A percentile compares a stretch with the other conserved stretches of the same genome.
phyloP scores from a whole-genome alignment of 2,113 vertebrate species.

The Silurus glanis region DNA sequence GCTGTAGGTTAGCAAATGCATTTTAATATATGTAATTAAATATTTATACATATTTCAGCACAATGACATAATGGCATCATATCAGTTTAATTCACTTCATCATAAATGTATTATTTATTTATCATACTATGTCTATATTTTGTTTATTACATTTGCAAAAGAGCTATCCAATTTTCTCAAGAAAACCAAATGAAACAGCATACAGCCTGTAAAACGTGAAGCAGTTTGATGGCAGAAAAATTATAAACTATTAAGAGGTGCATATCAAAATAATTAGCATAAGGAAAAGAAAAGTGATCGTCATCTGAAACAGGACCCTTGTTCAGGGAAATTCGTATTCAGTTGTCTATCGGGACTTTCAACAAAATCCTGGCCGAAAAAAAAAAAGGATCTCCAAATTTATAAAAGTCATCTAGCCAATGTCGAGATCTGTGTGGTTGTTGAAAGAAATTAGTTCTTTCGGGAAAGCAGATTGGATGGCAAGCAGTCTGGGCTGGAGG shows the following conservation, averaged over 20 bases:
- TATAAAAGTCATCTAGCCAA: neutral
- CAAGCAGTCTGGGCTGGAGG: neutral
- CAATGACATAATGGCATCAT: conserved; percentile 76
- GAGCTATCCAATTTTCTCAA: conserved; percentile 54
- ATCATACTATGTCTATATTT: conserved; percentile 42
- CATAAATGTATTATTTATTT: conserved; percentile 57
- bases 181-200: conserved; percentile 47
- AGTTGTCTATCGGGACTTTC: neutral
- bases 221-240: conserved; percentile 13
- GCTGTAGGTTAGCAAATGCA: conserved; percentile 78
- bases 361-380: neutral
- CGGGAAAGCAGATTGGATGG: neutral
- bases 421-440: neutral
- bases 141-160: conserved; percentile 61
- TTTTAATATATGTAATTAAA: conserved; percentile 76
- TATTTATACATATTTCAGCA: conserved; percentile 79
- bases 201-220: conserved; percentile 4
- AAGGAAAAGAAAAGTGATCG: neutral
- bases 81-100: conserved; percentile 73
- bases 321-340: neutral
- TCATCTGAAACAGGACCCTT: neutral
- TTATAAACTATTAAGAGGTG: neutral
- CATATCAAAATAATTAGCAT: neutral
- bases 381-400: neutral
- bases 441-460: neutral